Percentiles rank a stretch among this genome's conserved stretches.
Evolutionary conservation across 2,797 vertebrate species (phyloP).

Genomic region (Neosilurus hyrtlii): DNA sequence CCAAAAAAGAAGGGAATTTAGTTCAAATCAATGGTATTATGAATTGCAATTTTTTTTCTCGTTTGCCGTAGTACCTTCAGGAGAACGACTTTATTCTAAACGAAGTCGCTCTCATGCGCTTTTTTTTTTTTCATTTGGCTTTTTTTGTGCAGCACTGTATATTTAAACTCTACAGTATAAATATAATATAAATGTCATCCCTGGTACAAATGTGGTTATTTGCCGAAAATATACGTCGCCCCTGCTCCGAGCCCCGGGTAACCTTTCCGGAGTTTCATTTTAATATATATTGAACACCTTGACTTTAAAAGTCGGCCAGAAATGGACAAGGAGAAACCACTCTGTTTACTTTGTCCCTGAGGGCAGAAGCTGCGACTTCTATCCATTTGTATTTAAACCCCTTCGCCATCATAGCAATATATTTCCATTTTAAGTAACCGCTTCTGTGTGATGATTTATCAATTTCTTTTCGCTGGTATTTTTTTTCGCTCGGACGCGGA

Average conservation of each 20-base stretch:
- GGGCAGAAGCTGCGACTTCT: constrained; percentile 32
- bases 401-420: constrained; percentile 7
- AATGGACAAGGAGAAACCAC: constrained; percentile 33
- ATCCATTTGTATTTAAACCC: constrained; percentile 25
- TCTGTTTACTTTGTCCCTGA: constrained; percentile 20
- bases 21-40: neutral
- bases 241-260: constrained; percentile 17
- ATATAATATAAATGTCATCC: constrained; percentile 39
- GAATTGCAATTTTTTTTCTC: neutral
- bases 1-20: neutral
- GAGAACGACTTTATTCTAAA: neutral
- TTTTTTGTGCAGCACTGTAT: neutral
- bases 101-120: neutral
- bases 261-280: constrained; percentile 49
- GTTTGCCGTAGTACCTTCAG: neutral
- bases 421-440: constrained; percentile 34
- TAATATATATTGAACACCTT: constrained; percentile 54
- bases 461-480: constrained; percentile 7
- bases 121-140: neutral
- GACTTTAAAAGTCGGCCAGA: constrained; percentile 37
- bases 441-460: constrained; percentile 31
- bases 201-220: constrained; percentile 31
- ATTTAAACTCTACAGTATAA: constrained; percentile 29
- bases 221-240: constrained; percentile 31
- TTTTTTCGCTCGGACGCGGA: constrained; percentile 3